Conservation (phyloP, 2,797 vertebrate species). For the Bryconaethiops microstoma region DNA sequence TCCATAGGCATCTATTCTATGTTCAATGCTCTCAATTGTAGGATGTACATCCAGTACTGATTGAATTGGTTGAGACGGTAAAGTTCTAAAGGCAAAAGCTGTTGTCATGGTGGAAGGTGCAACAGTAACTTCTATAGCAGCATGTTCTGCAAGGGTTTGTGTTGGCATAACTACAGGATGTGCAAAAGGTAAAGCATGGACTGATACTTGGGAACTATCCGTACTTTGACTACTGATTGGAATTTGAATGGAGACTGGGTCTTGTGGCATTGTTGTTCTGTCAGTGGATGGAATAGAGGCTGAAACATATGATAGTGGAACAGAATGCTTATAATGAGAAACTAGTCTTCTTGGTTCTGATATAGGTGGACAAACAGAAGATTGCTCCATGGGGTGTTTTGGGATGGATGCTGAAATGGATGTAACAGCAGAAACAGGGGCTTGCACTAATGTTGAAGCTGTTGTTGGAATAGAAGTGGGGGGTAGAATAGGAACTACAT, state of each 20-base stretch:
- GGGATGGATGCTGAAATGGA: slow-evolving; percentile 8
- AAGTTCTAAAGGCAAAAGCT: slow-evolving; percentile 51
- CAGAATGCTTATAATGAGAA: not conserved
- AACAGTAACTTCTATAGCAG: slow-evolving; percentile 60
- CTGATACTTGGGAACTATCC: slow-evolving; percentile 27
- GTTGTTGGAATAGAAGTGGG: not conserved
- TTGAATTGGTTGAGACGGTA: slow-evolving; percentile 65
- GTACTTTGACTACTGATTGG: slow-evolving; percentile 21
- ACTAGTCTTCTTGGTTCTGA: slow-evolving; percentile 4
- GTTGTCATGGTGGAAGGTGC: slow-evolving; percentile 57
- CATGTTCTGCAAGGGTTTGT: slow-evolving; percentile 56
- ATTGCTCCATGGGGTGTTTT: slow-evolving; percentile 9
- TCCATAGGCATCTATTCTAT: not conserved
- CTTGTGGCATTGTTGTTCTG: slow-evolving; percentile 14
- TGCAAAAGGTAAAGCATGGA: slow-evolving; percentile 64
- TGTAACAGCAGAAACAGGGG: slow-evolving; percentile 13
- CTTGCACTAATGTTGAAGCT: slow-evolving; percentile 18
- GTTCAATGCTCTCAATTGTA: slow-evolving; percentile 40
- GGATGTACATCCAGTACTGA: slow-evolving; percentile 66
- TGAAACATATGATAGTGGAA: slow-evolving; percentile 20
- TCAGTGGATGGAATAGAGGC: not conserved
- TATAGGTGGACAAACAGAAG: slow-evolving; percentile 5
- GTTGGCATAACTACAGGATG: slow-evolving; percentile 71
- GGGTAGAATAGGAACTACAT: not conserved
- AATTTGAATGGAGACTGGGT: slow-evolving; percentile 36